A percentile compares a stretch with the other conserved stretches of the same genome.
These are phyloP conservation scores for Nibea albiflora DNA, from an alignment of 2,113 vertebrate species.

Conservation along the genomic window DNA sequence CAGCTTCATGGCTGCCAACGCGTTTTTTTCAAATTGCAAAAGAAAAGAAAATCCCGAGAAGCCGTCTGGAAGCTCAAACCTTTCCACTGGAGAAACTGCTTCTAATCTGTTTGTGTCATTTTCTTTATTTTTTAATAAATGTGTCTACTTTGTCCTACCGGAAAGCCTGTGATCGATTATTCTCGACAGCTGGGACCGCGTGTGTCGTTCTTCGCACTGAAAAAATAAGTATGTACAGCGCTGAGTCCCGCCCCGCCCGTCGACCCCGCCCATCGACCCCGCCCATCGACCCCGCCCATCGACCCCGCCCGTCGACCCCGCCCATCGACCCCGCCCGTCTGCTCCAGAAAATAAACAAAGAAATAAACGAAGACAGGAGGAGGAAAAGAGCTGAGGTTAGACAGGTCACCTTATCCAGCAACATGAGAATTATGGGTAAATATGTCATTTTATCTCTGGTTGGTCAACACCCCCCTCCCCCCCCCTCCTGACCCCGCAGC, in stretches of 20 bases:
- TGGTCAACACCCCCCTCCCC: slow-evolving; percentile 9
- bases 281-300: slow-evolving; percentile 52
- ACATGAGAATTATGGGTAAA: slow-evolving; percentile 73
- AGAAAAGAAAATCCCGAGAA: slow-evolving; percentile 15
- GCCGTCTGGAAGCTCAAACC: slow-evolving; percentile 65
- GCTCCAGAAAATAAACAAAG: slow-evolving; percentile 46
- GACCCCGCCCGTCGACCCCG: slow-evolving; percentile 39
- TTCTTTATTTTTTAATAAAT: slow-evolving; percentile 50
- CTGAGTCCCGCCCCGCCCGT: slow-evolving; percentile 53
- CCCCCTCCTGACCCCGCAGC: slow-evolving; percentile 19
- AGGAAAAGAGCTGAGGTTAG: slow-evolving; percentile 71
- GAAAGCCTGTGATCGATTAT: slow-evolving; percentile 50
- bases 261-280: slow-evolving; percentile 40
- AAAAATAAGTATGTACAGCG: slow-evolving; percentile 86
- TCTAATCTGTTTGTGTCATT: slow-evolving; percentile 9
- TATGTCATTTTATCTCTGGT: slow-evolving; percentile 63
- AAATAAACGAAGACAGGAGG: slow-evolving; percentile 49
- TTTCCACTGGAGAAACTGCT: slow-evolving; percentile 70
- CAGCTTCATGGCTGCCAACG: not conserved
- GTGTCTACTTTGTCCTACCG: slow-evolving; percentile 49
- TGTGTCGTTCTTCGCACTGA: slow-evolving; percentile 69
- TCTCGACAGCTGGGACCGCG: slow-evolving; percentile 36
- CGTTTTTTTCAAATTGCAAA: slow-evolving; percentile 9
- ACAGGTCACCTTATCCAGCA: slow-evolving; percentile 78
- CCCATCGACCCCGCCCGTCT: slow-evolving; percentile 54